Evolutionary conservation across 2,113 vertebrate genomes (phyloP), one percentile per base, ranked within the genome.

Genomic region (Lagopus leucura): DNA sequence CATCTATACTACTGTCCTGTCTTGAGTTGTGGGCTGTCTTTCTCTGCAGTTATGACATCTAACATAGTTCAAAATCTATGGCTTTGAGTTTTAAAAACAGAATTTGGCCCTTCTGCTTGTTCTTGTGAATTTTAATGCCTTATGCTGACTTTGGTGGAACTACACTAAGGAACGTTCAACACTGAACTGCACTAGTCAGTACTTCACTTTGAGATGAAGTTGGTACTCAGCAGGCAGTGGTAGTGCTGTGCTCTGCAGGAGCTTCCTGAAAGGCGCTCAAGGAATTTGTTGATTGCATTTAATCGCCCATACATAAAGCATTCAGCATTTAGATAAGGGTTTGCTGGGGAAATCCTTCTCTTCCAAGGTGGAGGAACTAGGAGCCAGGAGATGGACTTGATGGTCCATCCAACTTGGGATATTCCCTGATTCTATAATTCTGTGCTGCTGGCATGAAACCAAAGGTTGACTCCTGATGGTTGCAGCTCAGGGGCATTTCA

Each of bases 151-250:
- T 6, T 15, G 36, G 28, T 16, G 40, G 40, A 88, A 88, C 78
- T 20, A 65, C 0, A 4, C 43, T 75, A 57, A 43, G n/a, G 45
- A 82, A 57, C 15, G 42, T 32, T 16, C 34, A 52, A 38, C 25
- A 76, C 17, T 47, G 72, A 32, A n/a, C 18, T 82, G 11, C 11
- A 50, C 2, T 0, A 1, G 61, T 2, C 22, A 65, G 7, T 32
- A 3, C 8, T 72, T 78, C 42, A 5, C 52, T 67, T 64, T 24
- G 27, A 18, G 40, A 34, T 61, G 13, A 30, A 78, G 5, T 12
- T 45, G 11, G 22, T 80, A 27, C 16, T 74, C 64, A 90, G 12
- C 11, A 32, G 42, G 19, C 50, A 69, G 32, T 20, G 21, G n/a
- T 38, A 20, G 36, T 32, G 10, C 2, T 25, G 30, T 40, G 16